phyloP scores from a whole-genome alignment of 2,113 vertebrate genomes.

The Ivindomyrus marchei region DNA sequence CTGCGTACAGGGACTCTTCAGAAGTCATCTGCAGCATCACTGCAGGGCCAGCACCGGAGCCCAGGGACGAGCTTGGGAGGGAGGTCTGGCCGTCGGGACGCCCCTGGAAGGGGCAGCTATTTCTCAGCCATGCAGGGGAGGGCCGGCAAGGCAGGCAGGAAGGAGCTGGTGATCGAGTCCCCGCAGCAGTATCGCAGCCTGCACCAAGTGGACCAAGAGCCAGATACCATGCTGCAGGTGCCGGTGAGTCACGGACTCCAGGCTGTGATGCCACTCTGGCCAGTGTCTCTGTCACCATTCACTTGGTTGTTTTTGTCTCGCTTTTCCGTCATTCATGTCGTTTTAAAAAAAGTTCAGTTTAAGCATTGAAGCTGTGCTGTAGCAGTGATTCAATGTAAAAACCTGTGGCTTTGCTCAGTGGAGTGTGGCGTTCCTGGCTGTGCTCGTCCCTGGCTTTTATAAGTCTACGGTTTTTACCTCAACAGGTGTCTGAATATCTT shows the following conservation, averaged over 20 bases:
- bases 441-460: background rate
- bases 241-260: slow-evolving; percentile 65
- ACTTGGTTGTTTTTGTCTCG: background rate
- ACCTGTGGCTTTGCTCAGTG: background rate
- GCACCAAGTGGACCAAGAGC: slow-evolving; percentile 65
- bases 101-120: background rate
- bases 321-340: background rate
- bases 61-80: slow-evolving; percentile 1
- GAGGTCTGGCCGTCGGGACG: background rate
- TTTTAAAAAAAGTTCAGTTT: background rate
- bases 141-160: slow-evolving; percentile 66
- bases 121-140: slow-evolving; percentile 66
- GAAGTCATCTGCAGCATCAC: slow-evolving; percentile 20
- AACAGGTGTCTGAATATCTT: background rate
- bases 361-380: background rate
- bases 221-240: slow-evolving; percentile 58
- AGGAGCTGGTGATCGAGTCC: slow-evolving; percentile 75
- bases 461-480: background rate
- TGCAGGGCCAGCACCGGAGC: background rate
- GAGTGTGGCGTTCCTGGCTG: background rate
- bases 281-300: background rate
- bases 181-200: slow-evolving; percentile 67
- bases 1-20: background rate
- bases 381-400: background rate
- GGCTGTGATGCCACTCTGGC: background rate